Evolutionary conservation across 2,797 vertebrate genomes (phyloP).

Genomic region (Acipenser ruthenus): DNA sequence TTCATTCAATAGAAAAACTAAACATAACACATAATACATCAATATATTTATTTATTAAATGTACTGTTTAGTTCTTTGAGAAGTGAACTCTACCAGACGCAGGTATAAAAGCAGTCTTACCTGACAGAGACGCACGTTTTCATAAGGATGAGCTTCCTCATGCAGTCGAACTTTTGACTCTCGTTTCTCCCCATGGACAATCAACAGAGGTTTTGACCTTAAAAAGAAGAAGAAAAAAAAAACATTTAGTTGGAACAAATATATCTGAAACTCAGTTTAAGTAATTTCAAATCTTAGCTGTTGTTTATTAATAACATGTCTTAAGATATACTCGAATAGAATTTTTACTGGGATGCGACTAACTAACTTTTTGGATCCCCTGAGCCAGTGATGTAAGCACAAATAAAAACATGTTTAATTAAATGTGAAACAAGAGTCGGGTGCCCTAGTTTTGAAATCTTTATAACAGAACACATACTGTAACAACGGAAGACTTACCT

Average conservation of each 20-base stretch:
- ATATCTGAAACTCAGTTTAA: background rate
- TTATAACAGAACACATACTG: background rate
- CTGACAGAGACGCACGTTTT: slow-evolving; percentile 85
- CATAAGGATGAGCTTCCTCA: slow-evolving; percentile 74
- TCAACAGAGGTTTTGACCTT: slow-evolving; percentile 76
- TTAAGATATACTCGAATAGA: background rate
- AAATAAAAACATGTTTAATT: background rate
- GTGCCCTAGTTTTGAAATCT: background rate
- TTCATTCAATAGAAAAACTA: no score
- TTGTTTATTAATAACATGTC: background rate
- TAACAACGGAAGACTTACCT: slow-evolving; percentile 56
- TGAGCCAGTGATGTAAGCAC: background rate
- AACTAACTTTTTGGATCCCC: no score
- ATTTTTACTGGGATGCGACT: no score
- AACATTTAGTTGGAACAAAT: background rate
- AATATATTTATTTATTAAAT: no score
- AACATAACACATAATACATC: no score
- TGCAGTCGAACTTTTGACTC: slow-evolving; percentile 85
- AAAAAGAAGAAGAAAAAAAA: slow-evolving; percentile 20
- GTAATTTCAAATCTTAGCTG: background rate
- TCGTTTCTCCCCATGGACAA: slow-evolving; percentile 89
- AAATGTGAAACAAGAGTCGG: background rate
- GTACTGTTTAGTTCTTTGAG: no score
- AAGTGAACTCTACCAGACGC: background rate
- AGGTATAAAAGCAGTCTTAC: slow-evolving; percentile 39